Conservation (phyloP, 2,113 vertebrate species). For the Mustelus asterias region DNA sequence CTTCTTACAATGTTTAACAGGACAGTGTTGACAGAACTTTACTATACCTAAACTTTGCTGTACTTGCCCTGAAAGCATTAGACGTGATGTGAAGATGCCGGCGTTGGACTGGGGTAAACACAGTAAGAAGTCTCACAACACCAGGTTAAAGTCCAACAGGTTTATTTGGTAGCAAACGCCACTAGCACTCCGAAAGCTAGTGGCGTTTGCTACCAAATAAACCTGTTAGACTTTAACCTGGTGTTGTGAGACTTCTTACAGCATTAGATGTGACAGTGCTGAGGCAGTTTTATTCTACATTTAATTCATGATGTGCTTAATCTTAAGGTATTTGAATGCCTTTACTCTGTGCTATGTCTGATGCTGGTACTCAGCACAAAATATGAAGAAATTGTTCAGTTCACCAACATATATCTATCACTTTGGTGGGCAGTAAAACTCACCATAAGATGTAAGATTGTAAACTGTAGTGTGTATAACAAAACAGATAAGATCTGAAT, state of each 20-base stretch:
- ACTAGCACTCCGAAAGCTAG: no score
- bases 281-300: neutral
- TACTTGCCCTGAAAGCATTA: neutral
- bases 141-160: no score
- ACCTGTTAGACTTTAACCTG: no score
- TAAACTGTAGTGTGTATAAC: neutral
- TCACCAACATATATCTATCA: neutral
- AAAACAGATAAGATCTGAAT: no score
- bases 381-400: neutral
- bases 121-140: no score
- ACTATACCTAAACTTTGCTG: neutral
- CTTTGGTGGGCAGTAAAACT: neutral
- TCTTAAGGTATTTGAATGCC: neutral
- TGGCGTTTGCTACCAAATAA: no score
- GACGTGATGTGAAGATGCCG: no score
- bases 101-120: no score
- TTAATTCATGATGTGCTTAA: neutral
- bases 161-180: no score
- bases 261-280: neutral
- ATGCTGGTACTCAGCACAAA: neutral
- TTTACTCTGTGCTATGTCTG: neutral
- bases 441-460: neutral
- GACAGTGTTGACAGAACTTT: neutral
- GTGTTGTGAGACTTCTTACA: no score
- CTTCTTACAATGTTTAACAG: neutral